Evolutionary conservation across 2,113 vertebrate species (phyloP).

Genomic region (Sander lucioperca): DNA sequence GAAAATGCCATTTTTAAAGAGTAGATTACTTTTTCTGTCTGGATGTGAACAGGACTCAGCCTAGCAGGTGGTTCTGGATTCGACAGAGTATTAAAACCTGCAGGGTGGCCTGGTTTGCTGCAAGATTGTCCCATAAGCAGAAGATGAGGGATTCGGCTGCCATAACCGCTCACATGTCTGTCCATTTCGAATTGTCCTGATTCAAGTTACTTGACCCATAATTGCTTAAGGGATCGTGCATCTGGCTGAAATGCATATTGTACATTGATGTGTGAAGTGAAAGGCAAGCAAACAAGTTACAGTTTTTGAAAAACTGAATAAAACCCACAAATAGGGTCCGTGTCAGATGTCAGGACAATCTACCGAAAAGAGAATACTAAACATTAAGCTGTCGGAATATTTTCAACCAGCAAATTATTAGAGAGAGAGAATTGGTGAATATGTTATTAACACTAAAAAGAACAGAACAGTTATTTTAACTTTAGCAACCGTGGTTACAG

Average conservation of each 20-base stretch:
- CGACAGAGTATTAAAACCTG: conserved; percentile 50
- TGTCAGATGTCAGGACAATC: neutral
- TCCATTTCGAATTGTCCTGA: conserved; percentile 4
- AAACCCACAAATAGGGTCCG: neutral
- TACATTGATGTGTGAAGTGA: conserved; percentile 5
- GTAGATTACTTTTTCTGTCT: conserved; percentile 46
- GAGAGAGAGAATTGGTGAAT: neutral
- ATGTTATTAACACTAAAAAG: neutral
- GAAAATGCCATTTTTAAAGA: conserved; percentile 59
- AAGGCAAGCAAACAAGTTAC: neutral
- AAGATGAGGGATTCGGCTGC: conserved; percentile 9
- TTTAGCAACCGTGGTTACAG: neutral
- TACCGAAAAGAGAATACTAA: neutral
- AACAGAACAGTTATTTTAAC: neutral
- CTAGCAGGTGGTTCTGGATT: conserved; percentile 51
- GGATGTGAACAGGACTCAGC: conserved; percentile 46
- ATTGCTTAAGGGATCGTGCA: neutral
- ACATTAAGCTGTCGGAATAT: neutral
- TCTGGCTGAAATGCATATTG: neutral
- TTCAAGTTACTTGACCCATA: neutral
- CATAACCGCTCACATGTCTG: conserved; percentile 13
- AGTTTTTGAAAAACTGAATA: neutral
- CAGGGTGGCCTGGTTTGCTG: conserved; percentile 29
- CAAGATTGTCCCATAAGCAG: neutral
- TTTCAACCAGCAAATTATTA: conserved; percentile 1